Evolutionary conservation across 2,113 vertebrate genomes (phyloP).

Genomic region (Ophthalmotilapia sp.): DNA sequence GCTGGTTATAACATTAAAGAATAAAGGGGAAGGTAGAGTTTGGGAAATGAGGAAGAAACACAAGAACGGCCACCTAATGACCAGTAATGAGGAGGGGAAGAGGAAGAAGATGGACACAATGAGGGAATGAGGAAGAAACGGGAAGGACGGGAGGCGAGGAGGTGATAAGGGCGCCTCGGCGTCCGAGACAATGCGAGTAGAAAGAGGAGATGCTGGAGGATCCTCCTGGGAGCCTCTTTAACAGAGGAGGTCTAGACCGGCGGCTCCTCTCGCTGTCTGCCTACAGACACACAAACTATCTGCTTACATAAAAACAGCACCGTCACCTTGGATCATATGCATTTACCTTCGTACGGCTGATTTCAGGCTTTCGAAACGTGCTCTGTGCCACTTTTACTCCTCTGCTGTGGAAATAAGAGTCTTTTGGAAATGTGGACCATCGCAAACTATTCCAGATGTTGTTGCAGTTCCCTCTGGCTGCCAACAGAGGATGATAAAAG

Average conservation of each 20-base stretch:
- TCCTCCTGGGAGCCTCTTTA: slow-evolving; percentile 56
- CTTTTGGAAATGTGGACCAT: background rate
- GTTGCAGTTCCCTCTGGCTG: slow-evolving; percentile 21
- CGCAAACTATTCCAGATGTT: background rate
- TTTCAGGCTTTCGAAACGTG: background rate
- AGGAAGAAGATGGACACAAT: background rate
- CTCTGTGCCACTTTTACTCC: background rate
- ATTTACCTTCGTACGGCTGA: background rate
- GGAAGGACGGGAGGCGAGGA: background rate
- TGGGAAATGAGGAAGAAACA: background rate
- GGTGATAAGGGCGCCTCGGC: slow-evolving; percentile 40
- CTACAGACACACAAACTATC: background rate
- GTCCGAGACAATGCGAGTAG: slow-evolving; percentile 52
- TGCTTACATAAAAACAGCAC: background rate
- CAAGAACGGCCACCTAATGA: background rate
- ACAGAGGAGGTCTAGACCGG: slow-evolving; percentile 62
- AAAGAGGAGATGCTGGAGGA: slow-evolving; percentile 60
- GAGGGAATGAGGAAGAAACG: background rate
- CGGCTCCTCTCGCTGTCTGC: slow-evolving; percentile 40
- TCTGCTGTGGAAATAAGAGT: background rate
- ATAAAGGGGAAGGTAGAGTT: background rate
- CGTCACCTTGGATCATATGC: background rate
- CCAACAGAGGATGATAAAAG: slow-evolving; percentile 49
- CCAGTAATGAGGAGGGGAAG: background rate
- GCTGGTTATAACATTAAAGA: background rate